Conservation (phyloP, 23 tunicate genomes). For the Diplosoma virens region DNA sequence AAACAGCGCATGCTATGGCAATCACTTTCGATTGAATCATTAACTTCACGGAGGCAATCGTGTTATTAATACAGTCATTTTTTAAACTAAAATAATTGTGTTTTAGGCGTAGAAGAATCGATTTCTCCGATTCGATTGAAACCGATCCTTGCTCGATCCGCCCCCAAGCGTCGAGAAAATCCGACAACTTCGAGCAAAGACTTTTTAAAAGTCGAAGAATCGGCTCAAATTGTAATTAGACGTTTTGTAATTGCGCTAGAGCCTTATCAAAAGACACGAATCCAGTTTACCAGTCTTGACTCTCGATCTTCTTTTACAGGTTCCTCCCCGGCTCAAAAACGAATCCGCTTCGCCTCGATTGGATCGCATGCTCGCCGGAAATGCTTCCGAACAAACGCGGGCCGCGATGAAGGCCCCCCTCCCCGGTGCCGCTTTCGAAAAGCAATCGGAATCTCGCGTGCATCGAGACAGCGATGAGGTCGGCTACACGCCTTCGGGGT, state of each 20-base stretch:
- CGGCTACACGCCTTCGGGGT: conserved; percentile 61
- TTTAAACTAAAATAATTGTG: no score
- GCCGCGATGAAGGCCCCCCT: conserved; percentile 41
- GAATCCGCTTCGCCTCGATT: conserved; percentile 66
- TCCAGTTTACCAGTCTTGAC: neutral
- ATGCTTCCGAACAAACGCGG: conserved; percentile 38
- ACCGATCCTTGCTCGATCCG: conserved; percentile 60
- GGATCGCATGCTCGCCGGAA: conserved; percentile 27
- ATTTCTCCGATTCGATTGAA: conserved; percentile 36
- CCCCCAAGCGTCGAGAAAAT: conserved; percentile 52
- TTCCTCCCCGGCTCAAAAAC: conserved; percentile 47
- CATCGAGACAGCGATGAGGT: neutral
- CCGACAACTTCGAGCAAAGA: conserved; percentile 8
- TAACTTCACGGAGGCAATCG: no score
- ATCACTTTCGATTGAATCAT: no score
- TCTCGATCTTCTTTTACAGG: neutral
- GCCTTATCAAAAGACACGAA: neutral
- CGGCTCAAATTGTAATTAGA: neutral
- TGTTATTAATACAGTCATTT: no score
- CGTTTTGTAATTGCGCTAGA: neutral
- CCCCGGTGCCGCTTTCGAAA: neutral
- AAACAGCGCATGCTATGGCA: no score
- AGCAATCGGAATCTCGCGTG: neutral
- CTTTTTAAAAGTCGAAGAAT: conserved; percentile 12
- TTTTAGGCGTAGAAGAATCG: conserved; percentile 7